Evolutionary conservation across 2,113 vertebrate species (phyloP).

Genomic region (Myotis yumanensis): DNA sequence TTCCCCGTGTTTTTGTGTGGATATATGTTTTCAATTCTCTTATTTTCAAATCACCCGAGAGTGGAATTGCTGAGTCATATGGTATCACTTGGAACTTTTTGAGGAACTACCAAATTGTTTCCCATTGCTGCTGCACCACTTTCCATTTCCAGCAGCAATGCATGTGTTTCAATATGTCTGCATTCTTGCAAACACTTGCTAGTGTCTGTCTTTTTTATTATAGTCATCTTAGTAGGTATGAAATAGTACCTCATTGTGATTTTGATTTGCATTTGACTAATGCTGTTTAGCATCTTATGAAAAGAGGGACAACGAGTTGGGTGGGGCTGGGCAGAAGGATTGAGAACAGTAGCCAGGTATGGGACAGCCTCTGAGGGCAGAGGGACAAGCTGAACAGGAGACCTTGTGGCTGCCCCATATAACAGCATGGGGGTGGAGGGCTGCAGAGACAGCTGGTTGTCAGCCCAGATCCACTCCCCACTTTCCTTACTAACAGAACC

Average conservation of each 20-base stretch:
- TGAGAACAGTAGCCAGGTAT: neutral
- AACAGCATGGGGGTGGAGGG: neutral
- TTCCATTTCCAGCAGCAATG: neutral
- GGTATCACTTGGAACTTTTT: neutral
- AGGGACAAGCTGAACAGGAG: neutral
- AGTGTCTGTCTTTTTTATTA: neutral
- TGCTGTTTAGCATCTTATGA: neutral
- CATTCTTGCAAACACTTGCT: neutral
- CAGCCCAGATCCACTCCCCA: neutral
- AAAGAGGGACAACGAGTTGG: neutral
- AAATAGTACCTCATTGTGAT: neutral
- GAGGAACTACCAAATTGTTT: neutral
- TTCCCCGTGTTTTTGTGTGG: neutral
- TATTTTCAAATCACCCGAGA: neutral
- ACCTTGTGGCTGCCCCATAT: fast-evolving
- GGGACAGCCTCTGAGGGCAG: neutral
- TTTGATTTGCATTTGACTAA: neutral
- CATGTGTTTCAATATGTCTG: neutral
- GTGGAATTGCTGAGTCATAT: neutral
- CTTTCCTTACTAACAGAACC: neutral
- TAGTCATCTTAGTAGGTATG: neutral
- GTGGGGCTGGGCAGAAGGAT: neutral
- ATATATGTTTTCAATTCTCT: neutral
- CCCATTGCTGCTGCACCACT: neutral
- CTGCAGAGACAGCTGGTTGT: fast-evolving